These are phyloP conservation scores for Oreochromis spilurus DNA, from an alignment of 2,113 vertebrate species.

Conservation along the genomic window DNA sequence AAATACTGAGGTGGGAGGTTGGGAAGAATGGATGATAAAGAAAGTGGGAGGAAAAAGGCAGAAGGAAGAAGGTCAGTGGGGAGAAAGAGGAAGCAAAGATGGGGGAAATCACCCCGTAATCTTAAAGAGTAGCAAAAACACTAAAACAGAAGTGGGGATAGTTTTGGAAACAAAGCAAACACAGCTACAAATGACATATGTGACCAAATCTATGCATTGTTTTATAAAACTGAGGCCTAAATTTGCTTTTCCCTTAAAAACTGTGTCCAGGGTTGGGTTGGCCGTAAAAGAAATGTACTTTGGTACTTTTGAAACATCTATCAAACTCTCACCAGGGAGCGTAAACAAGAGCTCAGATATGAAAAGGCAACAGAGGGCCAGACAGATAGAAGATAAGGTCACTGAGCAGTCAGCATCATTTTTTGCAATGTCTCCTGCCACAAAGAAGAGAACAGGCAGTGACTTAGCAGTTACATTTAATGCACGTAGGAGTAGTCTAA, in stretches of 20 bases:
- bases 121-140: neutral
- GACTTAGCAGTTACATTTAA: neutral
- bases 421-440: conserved; percentile 31
- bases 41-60: neutral
- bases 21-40: neutral
- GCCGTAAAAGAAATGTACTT: neutral
- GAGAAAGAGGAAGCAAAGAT: neutral
- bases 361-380: neutral
- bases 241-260: neutral
- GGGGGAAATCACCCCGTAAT: neutral
- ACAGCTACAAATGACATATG: neutral
- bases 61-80: neutral
- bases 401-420: conserved; percentile 26
- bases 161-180: neutral
- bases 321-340: neutral
- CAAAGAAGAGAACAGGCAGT: neutral
- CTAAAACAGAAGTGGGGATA: neutral
- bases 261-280: neutral
- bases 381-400: conserved; percentile 6
- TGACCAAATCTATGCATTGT: neutral
- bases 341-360: neutral
- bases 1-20: neutral
- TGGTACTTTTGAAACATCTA: neutral
- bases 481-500: neutral
- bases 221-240: neutral